Base-by-base conservation (phyloP, 2,888 invertebrate genomes). In the Silvanus unidentatus region DNA sequence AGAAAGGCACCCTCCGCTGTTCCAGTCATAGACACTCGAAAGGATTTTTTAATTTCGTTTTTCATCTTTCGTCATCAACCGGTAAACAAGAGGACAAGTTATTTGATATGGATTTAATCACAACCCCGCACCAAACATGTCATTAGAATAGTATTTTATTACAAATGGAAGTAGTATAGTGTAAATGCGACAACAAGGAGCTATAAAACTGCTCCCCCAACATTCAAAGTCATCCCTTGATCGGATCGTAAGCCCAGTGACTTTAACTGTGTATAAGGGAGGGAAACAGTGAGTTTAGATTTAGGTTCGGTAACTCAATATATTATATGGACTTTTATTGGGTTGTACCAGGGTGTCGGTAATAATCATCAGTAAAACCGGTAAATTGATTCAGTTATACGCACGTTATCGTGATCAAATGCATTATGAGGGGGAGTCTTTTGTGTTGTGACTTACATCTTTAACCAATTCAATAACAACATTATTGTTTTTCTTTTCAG, bases 321-420 rank as follows among this genome's bases (percentile, higher is more conserved):
- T 69, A 70, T 71, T 70, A 70, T 65, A 66, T 66, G 64, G 65
- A 69, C 65, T 71, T 71, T 70, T 71, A 71, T 70, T 70, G 68
- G 66, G 67, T 68, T 70, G 70, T 70, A 67, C 60, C 53, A 57
- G 59, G 64, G 64, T 63, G 65, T 66, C 64, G 61, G 61, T 56
- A 55, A 63, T 67, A 65, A 68, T 65, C 64, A 67, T 65, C 60
- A 60, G 57, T 59, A 60, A 65, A 60, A 63, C 65, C 64, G 58
- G 65, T 63, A 68, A 69, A 70, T 68, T 70, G 69, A 69, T 68
- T 69, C 65, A 57, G 68, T 68, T 59, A 54, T 35, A 15, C 37
- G 37, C 37, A 13, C 14, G 37, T 37, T 37, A 37, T 37, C 15
- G 14, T n/a, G 15, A 16, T 37, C 4, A 37, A 16, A 37, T 12